Conservation (phyloP, 2,888 invertebrate species). For the Himalopsyche kuldschensis region DNA sequence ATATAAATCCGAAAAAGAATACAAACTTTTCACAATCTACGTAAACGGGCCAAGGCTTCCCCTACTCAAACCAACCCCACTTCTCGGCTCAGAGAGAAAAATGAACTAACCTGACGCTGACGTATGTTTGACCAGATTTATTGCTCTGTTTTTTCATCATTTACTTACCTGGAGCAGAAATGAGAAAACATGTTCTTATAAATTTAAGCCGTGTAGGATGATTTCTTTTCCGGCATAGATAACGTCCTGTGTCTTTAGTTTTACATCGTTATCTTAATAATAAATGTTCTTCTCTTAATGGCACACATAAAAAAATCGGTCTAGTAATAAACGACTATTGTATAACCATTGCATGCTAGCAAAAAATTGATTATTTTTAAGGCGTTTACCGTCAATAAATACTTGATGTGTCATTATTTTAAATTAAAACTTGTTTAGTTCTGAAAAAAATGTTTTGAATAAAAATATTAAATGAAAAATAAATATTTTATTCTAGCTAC, state of each 20-base stretch:
- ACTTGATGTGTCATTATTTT: too few relatives aligned
- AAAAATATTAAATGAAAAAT: too few relatives aligned
- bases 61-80: not conserved
- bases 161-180: slow-evolving; percentile 29
- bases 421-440: too few relatives aligned
- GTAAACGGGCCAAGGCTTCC: not conserved
- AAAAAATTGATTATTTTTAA: too few relatives aligned
- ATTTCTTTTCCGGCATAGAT: not conserved
- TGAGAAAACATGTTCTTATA: slow-evolving; percentile 23
- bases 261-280: not conserved
- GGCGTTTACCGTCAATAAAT: too few relatives aligned
- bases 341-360: too few relatives aligned
- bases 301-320: too few relatives aligned
- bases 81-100: slow-evolving; percentile 16
- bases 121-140: slow-evolving; percentile 27
- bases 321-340: too few relatives aligned
- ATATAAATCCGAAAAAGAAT: not conserved
- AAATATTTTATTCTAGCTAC: too few relatives aligned
- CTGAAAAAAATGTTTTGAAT: too few relatives aligned
- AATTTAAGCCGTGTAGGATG: not conserved
- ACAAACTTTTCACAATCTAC: not conserved
- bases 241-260: not conserved
- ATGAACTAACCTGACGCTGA: slow-evolving; percentile 26
- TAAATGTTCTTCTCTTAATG: not conserved
- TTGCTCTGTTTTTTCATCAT: slow-evolving; percentile 32